Evolutionary conservation across 2,888 invertebrate genomes (phyloP).

Genomic region (Cyaniris semiargus): DNA sequence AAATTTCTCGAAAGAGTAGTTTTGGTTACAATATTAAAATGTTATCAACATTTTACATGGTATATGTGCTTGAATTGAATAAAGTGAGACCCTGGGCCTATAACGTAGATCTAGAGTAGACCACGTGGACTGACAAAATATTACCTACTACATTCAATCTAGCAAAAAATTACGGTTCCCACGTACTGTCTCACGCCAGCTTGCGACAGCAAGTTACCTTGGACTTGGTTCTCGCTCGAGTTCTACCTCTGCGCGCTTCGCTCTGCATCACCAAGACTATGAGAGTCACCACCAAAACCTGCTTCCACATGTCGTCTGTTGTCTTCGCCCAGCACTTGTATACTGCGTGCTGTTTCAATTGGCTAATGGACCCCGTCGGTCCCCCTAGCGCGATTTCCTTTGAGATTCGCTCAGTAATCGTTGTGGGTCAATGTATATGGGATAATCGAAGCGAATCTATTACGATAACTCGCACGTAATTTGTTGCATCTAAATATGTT

Average conservation of each 20-base stretch:
- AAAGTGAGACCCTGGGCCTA: neutral
- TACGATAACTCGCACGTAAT: conserved; percentile 18
- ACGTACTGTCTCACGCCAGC: neutral
- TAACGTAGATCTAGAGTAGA: neutral
- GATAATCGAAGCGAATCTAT: conserved; percentile 34
- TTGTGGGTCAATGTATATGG: conserved; percentile 40
- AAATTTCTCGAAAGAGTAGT: too few relatives aligned
- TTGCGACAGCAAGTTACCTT: conserved; percentile 68
- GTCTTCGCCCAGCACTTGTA: neutral
- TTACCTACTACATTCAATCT: too few relatives aligned
- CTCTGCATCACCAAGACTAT: conserved; percentile 51
- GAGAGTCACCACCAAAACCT: conserved; percentile 39
- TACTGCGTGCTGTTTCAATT: conserved; percentile 59
- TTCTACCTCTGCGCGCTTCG: conserved; percentile 84
- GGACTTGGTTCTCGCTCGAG: conserved; percentile 87
- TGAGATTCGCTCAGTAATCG: conserved; percentile 40
- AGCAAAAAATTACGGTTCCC: neutral
- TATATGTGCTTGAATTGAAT: too few relatives aligned
- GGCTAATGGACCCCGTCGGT: conserved; percentile 73
- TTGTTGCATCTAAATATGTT: neutral
- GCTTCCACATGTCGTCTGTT: conserved; percentile 46
- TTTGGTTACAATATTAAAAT: too few relatives aligned
- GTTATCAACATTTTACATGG: too few relatives aligned
- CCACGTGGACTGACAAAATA: neutral
- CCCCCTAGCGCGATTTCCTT: conserved; percentile 67